A percentile compares a stretch with the other conserved stretches of the same genome.
These are phyloP conservation scores for Zophobas atratus DNA, from an alignment of 1,140 invertebrate species.

Conservation along the genomic window DNA sequence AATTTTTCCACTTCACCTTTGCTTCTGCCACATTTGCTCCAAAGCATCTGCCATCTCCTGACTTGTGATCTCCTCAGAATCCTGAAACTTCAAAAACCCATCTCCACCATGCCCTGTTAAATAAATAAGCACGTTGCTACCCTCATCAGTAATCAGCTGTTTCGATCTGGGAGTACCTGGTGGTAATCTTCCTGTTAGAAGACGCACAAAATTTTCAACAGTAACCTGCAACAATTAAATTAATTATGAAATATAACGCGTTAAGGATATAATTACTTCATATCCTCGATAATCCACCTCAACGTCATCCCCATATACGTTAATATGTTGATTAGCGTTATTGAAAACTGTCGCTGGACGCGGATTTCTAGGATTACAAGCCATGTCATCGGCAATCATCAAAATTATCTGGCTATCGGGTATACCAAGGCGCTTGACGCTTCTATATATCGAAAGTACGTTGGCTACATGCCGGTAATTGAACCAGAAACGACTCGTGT, in stretches of 20 bases:
- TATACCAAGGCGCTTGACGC: constrained; percentile 97
- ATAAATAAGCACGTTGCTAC: constrained; percentile 98
- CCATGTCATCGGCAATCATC: constrained; percentile 99
- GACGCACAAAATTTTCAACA: constrained; percentile 98
- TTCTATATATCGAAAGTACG: constrained; percentile 97
- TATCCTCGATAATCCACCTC: constrained; percentile 99
- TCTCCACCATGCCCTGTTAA: constrained; percentile 98
- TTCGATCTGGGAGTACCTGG: constrained; percentile 96
- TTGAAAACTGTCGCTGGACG: constrained; percentile 98
- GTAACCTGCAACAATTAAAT: constrained; percentile 78
- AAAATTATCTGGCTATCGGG: constrained; percentile 97
- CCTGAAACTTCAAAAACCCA: constrained; percentile 99
- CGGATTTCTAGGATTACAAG: constrained; percentile 98
- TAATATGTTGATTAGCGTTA: constrained; percentile 97
- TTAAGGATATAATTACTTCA: constrained; percentile 76
- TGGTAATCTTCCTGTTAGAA: constrained; percentile 93
- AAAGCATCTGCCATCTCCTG: constrained; percentile 98
- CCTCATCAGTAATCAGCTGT: constrained; percentile 94
- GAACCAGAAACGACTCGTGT: constrained; percentile 99
- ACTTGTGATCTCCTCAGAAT: constrained; percentile 99
- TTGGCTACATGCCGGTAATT: constrained; percentile 99
- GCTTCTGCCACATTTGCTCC: constrained; percentile 99
- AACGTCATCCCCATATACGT: constrained; percentile 99
- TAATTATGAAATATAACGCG: constrained; percentile 13
- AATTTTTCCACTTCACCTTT: constrained; percentile 74